Evolutionary conservation across 2,888 invertebrate species (phyloP), one percentile per base, ranked within the genome.

Genomic region (Rhagonycha fulva): DNA sequence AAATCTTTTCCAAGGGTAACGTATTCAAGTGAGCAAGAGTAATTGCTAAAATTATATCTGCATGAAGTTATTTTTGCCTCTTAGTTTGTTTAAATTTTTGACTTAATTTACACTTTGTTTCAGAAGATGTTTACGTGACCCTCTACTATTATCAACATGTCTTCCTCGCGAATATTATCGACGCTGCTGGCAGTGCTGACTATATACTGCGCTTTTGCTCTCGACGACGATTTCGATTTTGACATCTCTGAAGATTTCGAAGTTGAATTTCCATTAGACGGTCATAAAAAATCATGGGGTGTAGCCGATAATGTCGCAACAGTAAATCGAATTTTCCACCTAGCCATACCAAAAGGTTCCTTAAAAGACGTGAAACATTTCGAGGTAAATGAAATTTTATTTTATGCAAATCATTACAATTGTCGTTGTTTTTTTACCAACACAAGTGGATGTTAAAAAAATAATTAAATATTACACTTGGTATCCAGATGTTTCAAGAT

Each of bases 261-360:
- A 74, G 81, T 85, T 26, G 86, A 82, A 69, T 80, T 82, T 74
- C 78, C 80, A 77, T 81, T 81, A 60, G 82, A 83, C 60, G 77
- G 73, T 47, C 76, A 76, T 24, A 80, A 77, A 69, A 81, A 80
- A 71, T 63, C 74, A 67, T 76, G 74, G 75, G 80, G 76, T 28
- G 78, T 80, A 76, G 80, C 81, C 23, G 93, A 93, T 84, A 90
- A 91, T 78, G 90, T 91, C 80, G 93, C 94, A 82, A 90, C 91
- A 79, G 92, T 92, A 19, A 95, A 95, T 67, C 92, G 92, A 84
- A 88, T 94, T 77, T 94, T 95, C 88, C 92, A 92, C 80, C 91
- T 93, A 87, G 91, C 91, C 82, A 91, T 95, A 82, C 94, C 94
- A 14, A 91, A 90, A 81, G 92, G 94, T 87, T 92, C 93, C 23